Conservation (phyloP, 2,797 vertebrate species). For the Huso huso region DNA sequence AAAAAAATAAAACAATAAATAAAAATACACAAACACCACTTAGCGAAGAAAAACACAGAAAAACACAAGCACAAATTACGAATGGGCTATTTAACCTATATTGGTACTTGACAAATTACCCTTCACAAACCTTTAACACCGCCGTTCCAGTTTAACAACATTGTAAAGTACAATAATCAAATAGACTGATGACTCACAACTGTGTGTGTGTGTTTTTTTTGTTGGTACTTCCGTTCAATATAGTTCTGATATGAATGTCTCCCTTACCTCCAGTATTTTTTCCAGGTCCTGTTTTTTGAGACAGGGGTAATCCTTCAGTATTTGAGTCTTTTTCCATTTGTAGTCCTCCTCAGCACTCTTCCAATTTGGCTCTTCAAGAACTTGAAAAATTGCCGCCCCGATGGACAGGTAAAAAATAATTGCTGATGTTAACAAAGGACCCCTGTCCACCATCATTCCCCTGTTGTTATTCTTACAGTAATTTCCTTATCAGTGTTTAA, state of each 20-base stretch:
- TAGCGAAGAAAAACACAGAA: too few species aligned
- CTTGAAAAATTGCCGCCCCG: slow-evolving; percentile 88
- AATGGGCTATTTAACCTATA: too few species aligned
- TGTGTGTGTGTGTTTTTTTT: too few species aligned
- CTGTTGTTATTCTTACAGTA: slow-evolving; percentile 10
- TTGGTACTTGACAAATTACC: too few species aligned
- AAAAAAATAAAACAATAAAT: too few species aligned
- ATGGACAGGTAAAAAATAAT: slow-evolving; percentile 94
- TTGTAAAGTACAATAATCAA: too few species aligned
- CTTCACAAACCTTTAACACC: too few species aligned
- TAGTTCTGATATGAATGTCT: background rate
- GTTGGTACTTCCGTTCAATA: too few species aligned
- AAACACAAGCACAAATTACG: too few species aligned
- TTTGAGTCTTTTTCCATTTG: slow-evolving; percentile 49
- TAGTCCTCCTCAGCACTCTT: slow-evolving; percentile 59
- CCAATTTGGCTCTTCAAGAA: slow-evolving; percentile 86
- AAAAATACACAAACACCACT: too few species aligned
- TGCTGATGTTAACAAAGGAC: slow-evolving; percentile 84
- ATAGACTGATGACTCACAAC: too few species aligned
- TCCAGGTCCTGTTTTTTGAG: slow-evolving; percentile 68
- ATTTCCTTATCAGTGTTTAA: background rate
- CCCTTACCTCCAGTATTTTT: slow-evolving; percentile 74
- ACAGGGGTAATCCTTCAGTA: slow-evolving; percentile 68
- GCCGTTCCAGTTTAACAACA: too few species aligned
- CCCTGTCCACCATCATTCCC: slow-evolving; percentile 73